Evolutionary conservation across 2,797 vertebrate genomes (phyloP).

Genomic region (Sebastes iracundus): DNA sequence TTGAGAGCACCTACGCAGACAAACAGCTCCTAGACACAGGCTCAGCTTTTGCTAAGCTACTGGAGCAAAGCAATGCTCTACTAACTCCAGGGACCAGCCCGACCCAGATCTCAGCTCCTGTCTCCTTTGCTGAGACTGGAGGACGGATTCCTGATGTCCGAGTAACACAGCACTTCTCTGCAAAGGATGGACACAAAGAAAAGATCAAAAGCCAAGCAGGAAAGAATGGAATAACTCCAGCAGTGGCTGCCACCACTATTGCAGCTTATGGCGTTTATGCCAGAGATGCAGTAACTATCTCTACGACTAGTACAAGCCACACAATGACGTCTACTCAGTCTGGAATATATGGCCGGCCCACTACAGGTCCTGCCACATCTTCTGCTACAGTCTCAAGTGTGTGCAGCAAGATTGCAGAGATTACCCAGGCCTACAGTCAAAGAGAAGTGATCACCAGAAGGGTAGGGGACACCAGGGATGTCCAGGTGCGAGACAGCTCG

Average conservation of each 20-base stretch:
- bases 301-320: constrained; percentile 80
- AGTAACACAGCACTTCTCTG: constrained; percentile 94
- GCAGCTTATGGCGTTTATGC: constrained; percentile 85
- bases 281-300: constrained; percentile 81
- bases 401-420: constrained; percentile 88
- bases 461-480: constrained; percentile 76
- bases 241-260: constrained; percentile 80
- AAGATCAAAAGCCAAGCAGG: constrained; percentile 85
- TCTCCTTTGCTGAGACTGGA: constrained; percentile 89
- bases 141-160: constrained; percentile 92
- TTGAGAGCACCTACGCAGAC: constrained; percentile 84
- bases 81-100: constrained; percentile 97
- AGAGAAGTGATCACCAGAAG: constrained; percentile 82
- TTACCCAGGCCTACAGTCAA: constrained; percentile 87
- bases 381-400: constrained; percentile 80
- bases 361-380: constrained; percentile 73
- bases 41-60: constrained; percentile 91
- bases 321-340: constrained; percentile 77
- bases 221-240: constrained; percentile 84
- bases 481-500: constrained; percentile 78
- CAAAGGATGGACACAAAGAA: constrained; percentile 90
- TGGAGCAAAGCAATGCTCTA: constrained; percentile 93
- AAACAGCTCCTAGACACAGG: constrained; percentile 93
- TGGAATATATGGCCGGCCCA: constrained; percentile 75
- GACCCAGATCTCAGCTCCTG: constrained; percentile 93